Evolutionary conservation across 2,888 invertebrate species (phyloP), one percentile per base, ranked within the genome.

Genomic region (Linnaemya tessellans): DNA sequence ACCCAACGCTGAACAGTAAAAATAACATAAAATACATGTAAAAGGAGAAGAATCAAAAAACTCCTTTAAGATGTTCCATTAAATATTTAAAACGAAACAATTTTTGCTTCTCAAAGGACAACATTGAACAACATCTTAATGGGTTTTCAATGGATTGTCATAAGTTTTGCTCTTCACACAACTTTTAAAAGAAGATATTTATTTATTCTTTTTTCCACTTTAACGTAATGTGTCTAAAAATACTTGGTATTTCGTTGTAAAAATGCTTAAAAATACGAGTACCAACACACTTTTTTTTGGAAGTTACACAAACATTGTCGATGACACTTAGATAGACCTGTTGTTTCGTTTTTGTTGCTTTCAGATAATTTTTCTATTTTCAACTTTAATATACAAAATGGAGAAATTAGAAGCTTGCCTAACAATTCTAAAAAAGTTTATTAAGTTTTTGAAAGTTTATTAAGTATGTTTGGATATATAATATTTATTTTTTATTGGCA

Each of bases 141-240:
- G 75, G 74, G 11, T 80, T 70, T 67, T 64, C 68, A 80, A 84
- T 77, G 80, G n/a, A 25, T 60, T 60, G 56, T 77, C 51, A 60
- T 75, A 78, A 74, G 73, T 80, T 80, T 58, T 51, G 43, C 20
- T 60, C 18, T 62, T 38, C 35, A 18, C 20, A 65, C 56, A 79
- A 81, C 62, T 82, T 60, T 46, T 56, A 30, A 58, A 58, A 68
- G 22, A 15, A 49, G 65, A 49, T 35, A 43, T 68, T 56, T 62
- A 30, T 22, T 51, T 54, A 20, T 10, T 41, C 20, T 9, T 51
- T 11, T 41, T 38, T n/a, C 46, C 46, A 20, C 18, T 38, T 43
- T 38, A 38, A 35, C 10, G 35, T 35, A 77, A 68, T 58, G 71
- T 71, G 67, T 78, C 73, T 78, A 49, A 67, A 67, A 79, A 35